Conservation (phyloP, 2,113 vertebrate species). For the Oryctolagus cuniculus region mOryCun1.1 NC_091440.1:75973501-75974000, state of each 20-base stretch:
- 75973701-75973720: slow-evolving; percentile 74
- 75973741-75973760: slow-evolving; percentile 77
- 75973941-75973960: slow-evolving; percentile 11
- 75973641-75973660: slow-evolving; percentile 48
- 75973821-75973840: slow-evolving; percentile 14
- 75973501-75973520: neutral
- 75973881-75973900: slow-evolving; percentile 38
- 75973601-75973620: slow-evolving; percentile 83
- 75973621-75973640: slow-evolving; percentile 67
- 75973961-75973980: slow-evolving; percentile 51
- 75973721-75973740: slow-evolving; percentile 72
- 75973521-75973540: neutral
- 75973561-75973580: slow-evolving; percentile 29
- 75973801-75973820: slow-evolving; percentile 42
- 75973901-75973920: slow-evolving; percentile 54
- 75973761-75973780: slow-evolving; percentile 67
- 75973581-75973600: slow-evolving; percentile 85
- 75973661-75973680: slow-evolving; percentile 48
- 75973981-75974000: slow-evolving; percentile 65
- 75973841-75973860: slow-evolving; percentile 10
- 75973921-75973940: slow-evolving; percentile 20
- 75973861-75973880: slow-evolving; percentile 17
- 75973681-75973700: slow-evolving; percentile 25
- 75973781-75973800: slow-evolving; percentile 72
- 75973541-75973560: neutral